Conservation (phyloP, 2,888 invertebrate genomes). For the Serripes groenlandicus region DNA sequence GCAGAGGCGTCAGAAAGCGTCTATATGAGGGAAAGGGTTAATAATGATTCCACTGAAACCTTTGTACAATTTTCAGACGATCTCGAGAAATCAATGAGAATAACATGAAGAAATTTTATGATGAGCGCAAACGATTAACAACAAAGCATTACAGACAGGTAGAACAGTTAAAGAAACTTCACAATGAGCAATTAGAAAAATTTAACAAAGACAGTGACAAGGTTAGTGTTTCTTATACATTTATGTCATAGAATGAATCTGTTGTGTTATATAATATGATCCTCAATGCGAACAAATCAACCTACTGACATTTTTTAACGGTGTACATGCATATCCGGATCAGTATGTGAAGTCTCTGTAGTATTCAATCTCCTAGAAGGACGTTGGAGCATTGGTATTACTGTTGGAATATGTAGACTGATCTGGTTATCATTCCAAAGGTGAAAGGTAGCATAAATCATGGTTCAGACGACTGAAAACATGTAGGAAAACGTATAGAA, state of each 20-base stretch:
- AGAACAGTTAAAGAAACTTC: constrained; percentile 84
- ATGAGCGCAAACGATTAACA: constrained; percentile 90
- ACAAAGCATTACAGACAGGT: constrained; percentile 83
- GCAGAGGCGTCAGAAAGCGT: no score
- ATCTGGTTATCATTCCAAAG: no score
- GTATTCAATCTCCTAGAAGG: no score
- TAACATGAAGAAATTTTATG: constrained; percentile 98
- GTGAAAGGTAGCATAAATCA: no score
- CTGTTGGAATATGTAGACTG: no score
- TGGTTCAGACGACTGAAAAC: no score
- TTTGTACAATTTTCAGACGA: constrained; percentile 90
- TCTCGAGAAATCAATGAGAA: constrained; percentile 96
- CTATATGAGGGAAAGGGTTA: no score
- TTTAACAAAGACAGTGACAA: constrained; percentile 87
- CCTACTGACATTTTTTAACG: neutral
- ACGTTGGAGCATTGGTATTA: no score
- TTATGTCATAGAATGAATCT: neutral
- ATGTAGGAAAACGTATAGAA: no score
- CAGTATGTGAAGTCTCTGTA: no score
- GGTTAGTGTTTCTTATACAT: constrained; percentile 66
- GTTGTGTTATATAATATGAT: neutral
- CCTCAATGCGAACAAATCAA: neutral
- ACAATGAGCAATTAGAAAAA: constrained; percentile 92
- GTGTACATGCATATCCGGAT: no score
- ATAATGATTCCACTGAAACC: no score